Evolutionary conservation across 2,797 vertebrate genomes (phyloP).

Genomic region (Spinibarbus caldwelli): DNA sequence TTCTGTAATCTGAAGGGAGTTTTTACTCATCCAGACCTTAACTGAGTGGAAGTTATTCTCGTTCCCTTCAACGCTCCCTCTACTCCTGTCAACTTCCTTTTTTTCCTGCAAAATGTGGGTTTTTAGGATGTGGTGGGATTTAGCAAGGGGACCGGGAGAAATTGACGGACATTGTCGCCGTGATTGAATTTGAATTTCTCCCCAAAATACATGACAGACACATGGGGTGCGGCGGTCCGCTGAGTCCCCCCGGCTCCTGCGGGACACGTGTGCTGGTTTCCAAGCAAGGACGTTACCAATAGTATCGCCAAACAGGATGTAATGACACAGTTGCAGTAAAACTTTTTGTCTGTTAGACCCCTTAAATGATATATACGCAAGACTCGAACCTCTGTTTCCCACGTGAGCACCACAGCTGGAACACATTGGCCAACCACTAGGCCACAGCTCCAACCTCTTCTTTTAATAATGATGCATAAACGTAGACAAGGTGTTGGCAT

Average conservation of each 20-base stretch:
- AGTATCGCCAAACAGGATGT: neutral
- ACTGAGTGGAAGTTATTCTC: constrained; percentile 32
- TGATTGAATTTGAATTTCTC: constrained; percentile 45
- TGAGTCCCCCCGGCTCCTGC: constrained; percentile 25
- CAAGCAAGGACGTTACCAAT: neutral
- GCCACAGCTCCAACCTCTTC: neutral
- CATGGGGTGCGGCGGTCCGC: constrained; percentile 14
- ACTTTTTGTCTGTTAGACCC: constrained; percentile 6
- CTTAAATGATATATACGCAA: neutral
- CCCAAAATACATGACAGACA: constrained; percentile 19
- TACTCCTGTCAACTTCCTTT: constrained; percentile 35
- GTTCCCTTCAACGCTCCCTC: constrained; percentile 27
- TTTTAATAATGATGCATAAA: constrained; percentile 24
- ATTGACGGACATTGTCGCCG: constrained; percentile 16
- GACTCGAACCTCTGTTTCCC: neutral
- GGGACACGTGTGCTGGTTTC: constrained; percentile 41
- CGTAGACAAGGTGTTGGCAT: constrained; percentile 1
- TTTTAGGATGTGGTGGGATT: constrained; percentile 52
- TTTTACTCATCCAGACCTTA: constrained; percentile 18
- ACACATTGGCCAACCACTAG: neutral
- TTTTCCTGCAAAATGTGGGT: constrained; percentile 44
- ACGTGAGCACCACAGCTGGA: neutral
- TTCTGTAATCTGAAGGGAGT: constrained; percentile 42
- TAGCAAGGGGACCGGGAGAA: constrained; percentile 40
- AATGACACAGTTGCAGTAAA: constrained; percentile 24